Base-by-base conservation (phyloP, 2,113 vertebrate species). In the Cottus gobio region DNA sequence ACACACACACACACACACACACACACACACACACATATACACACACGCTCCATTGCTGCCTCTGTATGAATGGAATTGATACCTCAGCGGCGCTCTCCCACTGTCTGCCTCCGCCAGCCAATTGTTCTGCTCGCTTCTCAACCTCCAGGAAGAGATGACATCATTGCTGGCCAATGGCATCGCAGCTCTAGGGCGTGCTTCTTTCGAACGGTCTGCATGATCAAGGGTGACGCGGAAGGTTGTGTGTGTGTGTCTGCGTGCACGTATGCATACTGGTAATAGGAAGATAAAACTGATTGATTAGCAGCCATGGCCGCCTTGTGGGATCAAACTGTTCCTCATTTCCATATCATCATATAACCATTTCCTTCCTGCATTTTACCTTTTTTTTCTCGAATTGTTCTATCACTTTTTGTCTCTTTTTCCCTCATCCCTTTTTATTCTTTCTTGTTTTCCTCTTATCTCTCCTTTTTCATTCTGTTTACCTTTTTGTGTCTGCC, bases 121-220 rank as follows among this genome's bases (percentile, higher is more conserved):
- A 97, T 97, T 91, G 92, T 70, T 63, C 3, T 64, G 91, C 90
- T 93, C 87, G 58, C 85, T 92, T 91, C 92, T 93, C 92, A 93
- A 91, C 89, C 93, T 90, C 85, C 91, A 93, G 92, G 94, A 96
- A 96, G 93, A 91, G 95, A 96, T 99, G 96, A 99, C 97, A 98
- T 99, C 97, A 99, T 98, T 93, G 93, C 85, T 91, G 93, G 94
- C 98, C 98, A 99, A 99, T 99, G 84, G 92, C 86, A 86, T 89
- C 58, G 71, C 92, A 3, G 92, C 91, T 95, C 24, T 80, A 92
- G 95, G 93, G 87, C 90, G 95, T 96, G 95, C 96, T 95, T 94
- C 94, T 95, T 75, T 89, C 46, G 75, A 78, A 80, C 22, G 34
- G 69, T 75, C 80, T 72, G 52, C 58, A 60, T 68, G 81, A 48